Evolutionary conservation across 2,113 vertebrate genomes (phyloP).

Genomic region (Merops nubicus): DNA sequence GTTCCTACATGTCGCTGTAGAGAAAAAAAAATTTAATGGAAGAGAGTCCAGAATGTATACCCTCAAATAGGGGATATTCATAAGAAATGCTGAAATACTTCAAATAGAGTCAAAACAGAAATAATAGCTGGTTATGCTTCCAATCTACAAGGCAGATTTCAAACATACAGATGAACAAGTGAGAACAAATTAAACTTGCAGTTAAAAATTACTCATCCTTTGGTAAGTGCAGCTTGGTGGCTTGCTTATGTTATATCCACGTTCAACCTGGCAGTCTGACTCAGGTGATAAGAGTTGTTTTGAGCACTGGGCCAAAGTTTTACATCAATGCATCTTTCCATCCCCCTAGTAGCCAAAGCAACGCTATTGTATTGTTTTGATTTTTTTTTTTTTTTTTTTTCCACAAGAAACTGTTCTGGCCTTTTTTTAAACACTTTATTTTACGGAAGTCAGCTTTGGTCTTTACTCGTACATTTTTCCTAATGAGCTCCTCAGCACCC

Average conservation of each 20-base stretch:
- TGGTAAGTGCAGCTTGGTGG: not conserved
- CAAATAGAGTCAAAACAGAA: not conserved
- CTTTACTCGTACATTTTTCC: not conserved
- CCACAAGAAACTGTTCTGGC: not conserved
- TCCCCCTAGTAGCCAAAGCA: not conserved
- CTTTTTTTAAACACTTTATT: not conserved
- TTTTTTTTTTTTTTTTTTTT: not conserved
- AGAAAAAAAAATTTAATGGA: not conserved
- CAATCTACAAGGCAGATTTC: not conserved
- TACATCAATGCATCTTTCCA: not conserved
- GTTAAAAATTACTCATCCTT: not conserved
- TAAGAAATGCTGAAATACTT: not conserved
- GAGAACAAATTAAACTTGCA: not conserved
- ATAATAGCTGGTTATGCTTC: not conserved
- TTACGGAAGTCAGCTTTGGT: not conserved
- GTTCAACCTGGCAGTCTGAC: not conserved
- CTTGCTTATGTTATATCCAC: not conserved
- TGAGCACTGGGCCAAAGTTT: not conserved
- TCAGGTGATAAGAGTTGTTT: not conserved
- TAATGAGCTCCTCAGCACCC: rapidly evolving
- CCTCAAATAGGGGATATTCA: not conserved
- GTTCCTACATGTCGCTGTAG: not conserved
- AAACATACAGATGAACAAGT: not conserved
- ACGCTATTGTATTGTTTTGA: not conserved
- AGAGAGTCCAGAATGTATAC: not conserved